phyloP scores from a whole-genome alignment of 2,888 invertebrate species.

The Euzophera pinguis region DNA sequence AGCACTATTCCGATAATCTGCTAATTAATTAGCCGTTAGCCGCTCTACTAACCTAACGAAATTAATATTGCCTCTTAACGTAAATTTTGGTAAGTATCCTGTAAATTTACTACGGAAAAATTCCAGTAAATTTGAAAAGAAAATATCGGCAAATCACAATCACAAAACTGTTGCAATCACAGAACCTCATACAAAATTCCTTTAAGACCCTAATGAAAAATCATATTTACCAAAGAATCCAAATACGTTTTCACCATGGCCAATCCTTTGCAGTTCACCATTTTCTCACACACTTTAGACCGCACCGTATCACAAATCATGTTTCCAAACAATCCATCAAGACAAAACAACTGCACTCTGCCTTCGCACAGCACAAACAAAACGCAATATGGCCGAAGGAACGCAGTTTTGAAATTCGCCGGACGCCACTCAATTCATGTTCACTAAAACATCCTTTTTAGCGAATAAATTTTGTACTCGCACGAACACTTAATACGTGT shows the following conservation, averaged over 20 bases:
- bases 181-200: neutral
- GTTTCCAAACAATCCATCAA: conserved; percentile 22
- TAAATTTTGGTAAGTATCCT: too few relatives aligned
- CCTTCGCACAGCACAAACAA: conserved; percentile 38
- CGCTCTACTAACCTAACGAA: too few relatives aligned
- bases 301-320: conserved; percentile 64
- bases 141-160: too few relatives aligned
- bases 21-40: too few relatives aligned
- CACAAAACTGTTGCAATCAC: too few relatives aligned
- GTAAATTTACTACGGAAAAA: too few relatives aligned
- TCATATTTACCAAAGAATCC: conserved; percentile 56
- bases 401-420: conserved; percentile 56
- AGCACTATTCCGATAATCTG: too few relatives aligned
- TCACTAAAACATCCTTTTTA: conserved; percentile 17
- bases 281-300: conserved; percentile 65
- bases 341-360: conserved; percentile 36
- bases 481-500: conserved; percentile 14
- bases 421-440: conserved; percentile 55
- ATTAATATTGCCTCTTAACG: too few relatives aligned
- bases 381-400: conserved; percentile 31
- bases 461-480: conserved; percentile 16
- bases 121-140: too few relatives aligned
- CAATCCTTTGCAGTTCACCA: conserved; percentile 63
- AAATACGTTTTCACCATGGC: conserved; percentile 63
- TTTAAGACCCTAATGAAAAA: neutral